phyloP scores from a whole-genome alignment of 2,797 vertebrate species.

The Phrynocephalus forsythii region DNA sequence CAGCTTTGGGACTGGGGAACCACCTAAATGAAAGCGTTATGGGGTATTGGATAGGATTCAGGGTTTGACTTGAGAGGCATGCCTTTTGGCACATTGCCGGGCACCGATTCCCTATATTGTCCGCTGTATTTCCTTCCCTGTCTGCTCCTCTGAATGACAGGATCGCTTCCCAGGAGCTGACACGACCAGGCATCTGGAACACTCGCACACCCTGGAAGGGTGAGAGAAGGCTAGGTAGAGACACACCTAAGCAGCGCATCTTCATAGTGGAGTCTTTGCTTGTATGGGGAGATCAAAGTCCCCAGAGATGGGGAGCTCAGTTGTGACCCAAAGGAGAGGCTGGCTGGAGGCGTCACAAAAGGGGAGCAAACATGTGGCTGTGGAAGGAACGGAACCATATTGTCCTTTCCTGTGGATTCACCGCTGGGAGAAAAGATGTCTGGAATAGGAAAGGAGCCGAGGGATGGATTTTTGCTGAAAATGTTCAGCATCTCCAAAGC shows the following conservation, averaged over 20 bases:
- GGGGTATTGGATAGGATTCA: neutral
- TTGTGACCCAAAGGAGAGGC: neutral
- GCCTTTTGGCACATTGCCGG: neutral
- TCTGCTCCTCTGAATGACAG: neutral
- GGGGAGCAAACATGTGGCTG: neutral
- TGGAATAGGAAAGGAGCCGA: neutral
- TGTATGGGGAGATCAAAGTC: neutral
- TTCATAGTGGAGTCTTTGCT: neutral
- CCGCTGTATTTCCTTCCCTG: neutral
- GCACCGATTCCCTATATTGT: neutral
- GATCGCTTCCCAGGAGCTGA: neutral
- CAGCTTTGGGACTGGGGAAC: neutral
- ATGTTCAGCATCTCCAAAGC: neutral
- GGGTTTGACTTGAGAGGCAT: neutral
- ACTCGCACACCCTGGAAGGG: neutral
- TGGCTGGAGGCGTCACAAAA: neutral
- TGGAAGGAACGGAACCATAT: neutral
- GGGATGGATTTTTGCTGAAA: neutral
- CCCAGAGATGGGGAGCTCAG: neutral
- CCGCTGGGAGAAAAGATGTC: neutral
- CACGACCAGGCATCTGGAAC: neutral
- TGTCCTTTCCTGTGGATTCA: no score
- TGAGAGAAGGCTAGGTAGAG: accelerated
- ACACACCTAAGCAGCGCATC: accelerated
- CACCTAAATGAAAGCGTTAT: neutral